A percentile compares a stretch with the other conserved stretches of the same genome.
phyloP scores from a whole-genome alignment of 2,113 vertebrate genomes.

The Lucifuga dentata region DNA sequence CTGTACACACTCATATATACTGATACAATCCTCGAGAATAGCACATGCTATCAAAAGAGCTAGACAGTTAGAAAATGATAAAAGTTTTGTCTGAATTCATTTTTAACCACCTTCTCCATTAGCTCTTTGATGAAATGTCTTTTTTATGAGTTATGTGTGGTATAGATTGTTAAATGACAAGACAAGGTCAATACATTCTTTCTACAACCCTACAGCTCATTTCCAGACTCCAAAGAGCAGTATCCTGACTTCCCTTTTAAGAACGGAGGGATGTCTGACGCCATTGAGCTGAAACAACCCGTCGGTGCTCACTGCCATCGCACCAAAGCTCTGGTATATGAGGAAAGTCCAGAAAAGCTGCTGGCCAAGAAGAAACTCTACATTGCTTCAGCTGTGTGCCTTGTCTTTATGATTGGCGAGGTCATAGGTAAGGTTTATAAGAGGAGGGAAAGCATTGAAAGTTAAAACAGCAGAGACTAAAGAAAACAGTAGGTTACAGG shows the following conservation, averaged over 20 bases:
- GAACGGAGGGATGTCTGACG: constrained; percentile 70
- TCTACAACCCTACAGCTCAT: constrained; percentile 66
- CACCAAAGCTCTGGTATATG: constrained; percentile 17
- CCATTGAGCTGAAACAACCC: constrained; percentile 79
- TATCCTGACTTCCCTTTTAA: constrained; percentile 70
- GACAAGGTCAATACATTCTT: too few species aligned
- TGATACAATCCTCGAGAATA: too few species aligned
- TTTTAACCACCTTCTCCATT: too few species aligned
- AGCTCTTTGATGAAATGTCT: too few species aligned
- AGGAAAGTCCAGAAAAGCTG: constrained; percentile 75
- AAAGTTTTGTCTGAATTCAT: too few species aligned
- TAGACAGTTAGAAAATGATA: too few species aligned
- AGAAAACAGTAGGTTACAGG: constrained; percentile 6
- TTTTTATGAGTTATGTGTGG: too few species aligned
- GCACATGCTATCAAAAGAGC: too few species aligned
- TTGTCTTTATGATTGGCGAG: constrained; percentile 95
- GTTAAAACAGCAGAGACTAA: not conserved
- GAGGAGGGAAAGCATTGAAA: too few species aligned
- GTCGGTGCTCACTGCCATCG: constrained; percentile 79
- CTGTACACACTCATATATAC: too few species aligned
- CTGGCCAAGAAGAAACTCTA: constrained; percentile 90
- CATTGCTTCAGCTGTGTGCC: constrained; percentile 90
- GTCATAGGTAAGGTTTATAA: constrained; percentile 89
- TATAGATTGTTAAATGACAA: too few species aligned
- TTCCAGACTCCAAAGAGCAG: constrained; percentile 77